These are phyloP conservation scores for Tachyglossus aculeatus DNA, from an alignment of 2,797 vertebrate genomes.

Conservation along the genomic window DNA sequence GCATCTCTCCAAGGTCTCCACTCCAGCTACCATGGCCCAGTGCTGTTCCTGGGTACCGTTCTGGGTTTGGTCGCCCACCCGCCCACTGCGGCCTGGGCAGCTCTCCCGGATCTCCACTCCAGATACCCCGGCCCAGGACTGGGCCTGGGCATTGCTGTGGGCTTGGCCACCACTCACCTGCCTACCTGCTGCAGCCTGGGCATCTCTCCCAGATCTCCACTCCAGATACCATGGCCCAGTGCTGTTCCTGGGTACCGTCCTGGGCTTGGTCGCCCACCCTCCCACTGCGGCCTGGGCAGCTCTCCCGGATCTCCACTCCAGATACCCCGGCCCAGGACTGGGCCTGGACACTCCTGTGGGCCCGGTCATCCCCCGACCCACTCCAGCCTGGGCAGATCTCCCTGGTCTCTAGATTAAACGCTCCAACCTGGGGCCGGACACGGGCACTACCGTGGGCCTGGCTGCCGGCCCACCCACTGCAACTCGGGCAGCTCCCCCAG, in stretches of 20 bases:
- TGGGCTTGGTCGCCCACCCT: neutral
- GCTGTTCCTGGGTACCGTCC: neutral
- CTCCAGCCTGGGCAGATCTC: neutral
- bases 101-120: neutral
- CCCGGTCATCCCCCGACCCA: neutral
- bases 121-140: neutral
- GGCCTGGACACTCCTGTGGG: neutral
- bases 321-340: neutral
- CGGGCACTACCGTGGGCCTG: too few species aligned
- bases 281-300: neutral
- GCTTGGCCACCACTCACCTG: neutral
- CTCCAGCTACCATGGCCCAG: neutral
- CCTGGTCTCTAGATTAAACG: accelerated
- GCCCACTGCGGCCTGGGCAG: neutral
- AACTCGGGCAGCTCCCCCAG: too few species aligned
- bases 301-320: neutral
- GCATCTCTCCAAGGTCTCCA: neutral
- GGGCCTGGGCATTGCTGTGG: neutral
- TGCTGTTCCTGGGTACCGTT: neutral
- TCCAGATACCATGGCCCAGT: neutral
- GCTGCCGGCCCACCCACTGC: too few species aligned
- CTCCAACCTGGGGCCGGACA: accelerated
- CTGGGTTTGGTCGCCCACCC: neutral
- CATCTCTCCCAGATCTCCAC: neutral
- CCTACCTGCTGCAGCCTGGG: neutral